Base-by-base conservation (phyloP, 2,797 vertebrate species). In the Astyanax mexicanus region DNA sequence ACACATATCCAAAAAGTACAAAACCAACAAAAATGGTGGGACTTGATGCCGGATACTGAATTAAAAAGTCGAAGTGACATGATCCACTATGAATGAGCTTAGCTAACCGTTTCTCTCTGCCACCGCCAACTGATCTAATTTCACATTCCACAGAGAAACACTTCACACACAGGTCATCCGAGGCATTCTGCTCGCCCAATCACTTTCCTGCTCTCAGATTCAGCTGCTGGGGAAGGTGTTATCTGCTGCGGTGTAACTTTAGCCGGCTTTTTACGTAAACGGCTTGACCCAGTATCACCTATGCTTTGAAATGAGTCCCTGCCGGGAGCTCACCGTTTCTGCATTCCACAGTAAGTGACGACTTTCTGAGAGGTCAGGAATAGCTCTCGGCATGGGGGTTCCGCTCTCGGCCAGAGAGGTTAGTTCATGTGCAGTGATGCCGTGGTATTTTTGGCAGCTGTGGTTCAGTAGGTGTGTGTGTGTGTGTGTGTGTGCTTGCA, bases 271-370 rank as follows among this genome's bases (percentile, higher is more conserved):
- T 78, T 44, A 58, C 29, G 32, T 35, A 42, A 69, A 13, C 3
- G 21, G 12, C 35, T 40, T 72, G 72, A 79, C 69, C 72, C 47
- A 69, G 75, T 76, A 78, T 68, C 47, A 75, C 19, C 57, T 66
- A 35, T 11, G 25, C 58, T 45, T 55, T 49, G 12, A 69, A 69
- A 62, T 42, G 40, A 42, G 40, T 47, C 45, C 6, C 12, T 9
- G 45, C 2, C 13, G 25, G 37, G 47, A 19, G 21, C 15, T 29
- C 51, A 35, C 19, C 3, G 5, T 61, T 57, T 35, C 42, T 29
- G 12, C 19, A 55, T 57, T 42, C 27, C 55, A 54, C 25, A 65
- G 32, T 19, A 25, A 21, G 40, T 55, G 5, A 49, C 19, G 42
- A 54, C 23, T 5, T 42, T 47, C 38, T 9, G 0, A 49, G n/a